A percentile compares a stretch with the other conserved stretches of the same genome.
Evolutionary conservation across 2,113 vertebrate genomes (phyloP).

Genomic region (Percopsis transmontana): DNA sequence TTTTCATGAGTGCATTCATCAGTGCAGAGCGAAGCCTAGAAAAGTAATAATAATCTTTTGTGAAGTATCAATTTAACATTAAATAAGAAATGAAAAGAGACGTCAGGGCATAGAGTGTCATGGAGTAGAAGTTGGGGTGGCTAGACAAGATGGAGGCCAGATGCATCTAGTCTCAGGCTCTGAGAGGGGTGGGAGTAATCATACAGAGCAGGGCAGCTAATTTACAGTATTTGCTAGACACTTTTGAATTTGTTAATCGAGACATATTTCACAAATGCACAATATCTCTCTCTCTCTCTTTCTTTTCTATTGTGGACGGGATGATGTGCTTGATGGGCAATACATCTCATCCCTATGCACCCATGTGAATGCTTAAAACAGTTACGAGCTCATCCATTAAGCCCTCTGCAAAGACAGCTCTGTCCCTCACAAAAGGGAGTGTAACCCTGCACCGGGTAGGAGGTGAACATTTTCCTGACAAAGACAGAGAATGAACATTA

Average conservation of each 20-base stretch:
- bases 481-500: not conserved
- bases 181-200: conserved; percentile 2
- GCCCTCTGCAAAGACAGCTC: conserved; percentile 19
- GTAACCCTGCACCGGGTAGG: not conserved
- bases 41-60: conserved; percentile 9
- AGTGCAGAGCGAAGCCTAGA: not conserved
- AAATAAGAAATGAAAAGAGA: not conserved
- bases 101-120: not conserved
- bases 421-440: conserved; percentile 10
- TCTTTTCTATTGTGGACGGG: not conserved
- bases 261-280: conserved; percentile 41
- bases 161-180: not conserved
- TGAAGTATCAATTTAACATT: not conserved
- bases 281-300: conserved; percentile 13
- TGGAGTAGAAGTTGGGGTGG: not conserved
- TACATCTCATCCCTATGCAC: conserved; percentile 50
- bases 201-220: conserved; percentile 19
- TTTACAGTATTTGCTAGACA: conserved; percentile 31
- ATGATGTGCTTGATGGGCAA: conserved; percentile 54
- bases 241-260: conserved; percentile 46
- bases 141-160: no score
- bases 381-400: conserved; percentile 67
- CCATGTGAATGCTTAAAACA: conserved; percentile 55
- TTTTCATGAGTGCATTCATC: conserved; percentile 10
- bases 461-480: not conserved